Conservation (phyloP, 1,140 invertebrate species). For the Drosophila fuyamai region DNA sequence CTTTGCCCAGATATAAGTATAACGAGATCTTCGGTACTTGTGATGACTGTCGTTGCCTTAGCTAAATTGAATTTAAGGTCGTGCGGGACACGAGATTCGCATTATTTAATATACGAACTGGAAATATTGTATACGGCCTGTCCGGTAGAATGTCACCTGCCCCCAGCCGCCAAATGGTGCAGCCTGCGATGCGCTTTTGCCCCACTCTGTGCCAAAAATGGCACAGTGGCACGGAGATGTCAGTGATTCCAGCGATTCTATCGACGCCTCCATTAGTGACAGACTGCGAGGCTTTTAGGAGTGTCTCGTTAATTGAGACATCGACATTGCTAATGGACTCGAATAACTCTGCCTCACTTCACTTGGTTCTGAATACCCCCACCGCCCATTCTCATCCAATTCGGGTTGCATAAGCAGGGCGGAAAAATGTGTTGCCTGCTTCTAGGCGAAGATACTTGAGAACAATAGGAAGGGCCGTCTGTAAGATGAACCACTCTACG, state of each 20-base stretch:
- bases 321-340: constrained; percentile 63
- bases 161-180: constrained; percentile 45
- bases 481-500: constrained; percentile 24
- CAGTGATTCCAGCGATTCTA: constrained; percentile 10
- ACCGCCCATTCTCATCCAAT: constrained; percentile 17
- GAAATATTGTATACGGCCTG: constrained; percentile 1
- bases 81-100: constrained; percentile 73
- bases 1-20: constrained; percentile 11
- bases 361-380: not conserved
- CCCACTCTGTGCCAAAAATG: constrained; percentile 65
- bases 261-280: constrained; percentile 71
- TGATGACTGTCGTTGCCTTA: constrained; percentile 38
- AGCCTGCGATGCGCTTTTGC: constrained; percentile 61
- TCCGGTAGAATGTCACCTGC: not conserved
- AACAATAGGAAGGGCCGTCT: constrained; percentile 33
- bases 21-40: constrained; percentile 18
- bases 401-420: constrained; percentile 41
- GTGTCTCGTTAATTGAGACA: constrained; percentile 58
- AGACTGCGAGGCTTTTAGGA: constrained; percentile 48
- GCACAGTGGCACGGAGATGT: constrained; percentile 49
- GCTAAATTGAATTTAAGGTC: constrained; percentile 83
- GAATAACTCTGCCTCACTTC: constrained; percentile 42
- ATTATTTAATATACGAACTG: constrained; percentile 55
- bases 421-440: constrained; percentile 12
- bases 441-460: constrained; percentile 30